Percentiles rank a stretch among this genome's conserved stretches.
Conservation (phyloP, 2,797 vertebrate species). For the Crenichthys baileyi region DNA sequence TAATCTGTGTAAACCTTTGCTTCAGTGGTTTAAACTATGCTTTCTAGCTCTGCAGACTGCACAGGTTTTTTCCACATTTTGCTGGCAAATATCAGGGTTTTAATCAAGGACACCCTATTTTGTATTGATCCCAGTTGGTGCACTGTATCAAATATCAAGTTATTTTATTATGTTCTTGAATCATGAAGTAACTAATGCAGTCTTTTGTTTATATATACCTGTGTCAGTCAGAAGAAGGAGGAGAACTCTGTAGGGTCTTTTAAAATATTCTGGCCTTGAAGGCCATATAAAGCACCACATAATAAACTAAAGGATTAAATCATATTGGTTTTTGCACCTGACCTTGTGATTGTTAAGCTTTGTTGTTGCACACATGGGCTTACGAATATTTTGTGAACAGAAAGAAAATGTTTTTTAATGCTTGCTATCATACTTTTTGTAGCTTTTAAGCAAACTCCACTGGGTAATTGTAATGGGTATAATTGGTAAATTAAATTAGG, state of each 20-base stretch:
- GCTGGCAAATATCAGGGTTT: neutral
- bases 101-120: neutral
- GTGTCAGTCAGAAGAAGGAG: neutral
- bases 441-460: neutral
- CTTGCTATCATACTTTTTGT: neutral
- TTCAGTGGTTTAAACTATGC: neutral
- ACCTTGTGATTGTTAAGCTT: neutral
- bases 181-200: conserved; percentile 1
- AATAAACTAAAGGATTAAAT: neutral
- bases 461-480: neutral
- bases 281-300: neutral
- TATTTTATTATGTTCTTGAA: conserved; percentile 1
- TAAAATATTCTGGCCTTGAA: neutral
- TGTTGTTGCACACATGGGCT: neutral
- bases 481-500: neutral
- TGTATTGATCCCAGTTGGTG: neutral
- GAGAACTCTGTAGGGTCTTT: neutral
- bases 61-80: neutral
- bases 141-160: neutral
- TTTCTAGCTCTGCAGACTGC: neutral
- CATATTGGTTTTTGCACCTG: neutral
- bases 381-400: neutral
- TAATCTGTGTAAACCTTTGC: neutral
- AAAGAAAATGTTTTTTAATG: neutral
- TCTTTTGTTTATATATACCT: neutral